phyloP scores from a whole-genome alignment of 2,888 invertebrate species.

The Leptothorax acervorum region DNA sequence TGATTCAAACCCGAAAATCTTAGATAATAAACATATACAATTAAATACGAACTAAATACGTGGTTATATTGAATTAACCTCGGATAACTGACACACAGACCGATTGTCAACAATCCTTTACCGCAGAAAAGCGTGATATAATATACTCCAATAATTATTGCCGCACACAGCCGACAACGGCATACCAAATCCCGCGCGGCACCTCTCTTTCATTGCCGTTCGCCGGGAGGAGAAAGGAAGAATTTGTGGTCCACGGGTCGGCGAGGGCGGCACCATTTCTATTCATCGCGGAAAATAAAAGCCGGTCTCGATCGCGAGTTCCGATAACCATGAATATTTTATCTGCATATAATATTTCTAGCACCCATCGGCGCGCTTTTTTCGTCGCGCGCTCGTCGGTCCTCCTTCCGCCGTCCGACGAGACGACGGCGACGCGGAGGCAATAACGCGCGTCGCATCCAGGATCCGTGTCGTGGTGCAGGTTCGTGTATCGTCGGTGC shows the following conservation, averaged over 20 bases:
- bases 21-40: not conserved
- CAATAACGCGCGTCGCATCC: slow-evolving; percentile 33
- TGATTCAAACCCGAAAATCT: not conserved
- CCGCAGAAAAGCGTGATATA: not conserved
- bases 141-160: slow-evolving; percentile 22
- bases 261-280: slow-evolving; percentile 75
- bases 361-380: slow-evolving; percentile 30
- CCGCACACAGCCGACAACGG: slow-evolving; percentile 27
- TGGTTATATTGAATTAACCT: not conserved
- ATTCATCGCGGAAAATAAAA: slow-evolving; percentile 82
- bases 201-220: slow-evolving; percentile 13
- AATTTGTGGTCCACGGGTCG: slow-evolving; percentile 69
- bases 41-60: not conserved
- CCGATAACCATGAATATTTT: slow-evolving; percentile 83
- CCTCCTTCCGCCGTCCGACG: slow-evolving; percentile 2
- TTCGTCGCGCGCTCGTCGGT: slow-evolving; percentile 29
- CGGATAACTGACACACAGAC: not conserved
- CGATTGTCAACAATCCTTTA: not conserved
- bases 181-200: slow-evolving; percentile 25
- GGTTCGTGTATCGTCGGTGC: not conserved
- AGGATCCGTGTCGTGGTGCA: not conserved
- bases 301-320: slow-evolving; percentile 79
- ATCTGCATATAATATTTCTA: slow-evolving; percentile 80
- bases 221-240: slow-evolving; percentile 56
- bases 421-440: slow-evolving; percentile 11